These are phyloP conservation scores for Apodemus sylvaticus DNA, from an alignment of 2,113 vertebrate species.

Conservation along the genomic window DNA sequence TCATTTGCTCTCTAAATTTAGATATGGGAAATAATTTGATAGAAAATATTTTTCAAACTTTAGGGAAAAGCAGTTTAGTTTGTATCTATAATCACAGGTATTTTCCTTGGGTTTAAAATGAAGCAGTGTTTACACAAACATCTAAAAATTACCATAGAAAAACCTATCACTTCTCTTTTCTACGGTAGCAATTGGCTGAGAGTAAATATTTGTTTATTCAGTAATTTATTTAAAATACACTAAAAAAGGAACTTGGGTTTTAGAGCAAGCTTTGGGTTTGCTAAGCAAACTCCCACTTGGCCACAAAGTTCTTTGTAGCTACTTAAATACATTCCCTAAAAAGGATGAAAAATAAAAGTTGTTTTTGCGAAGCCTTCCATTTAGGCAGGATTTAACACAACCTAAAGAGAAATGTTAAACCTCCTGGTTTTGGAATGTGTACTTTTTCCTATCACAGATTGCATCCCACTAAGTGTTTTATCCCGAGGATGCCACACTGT, in stretches of 20 bases:
- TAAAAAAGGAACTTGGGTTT: slow-evolving; percentile 69
- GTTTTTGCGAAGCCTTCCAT: slow-evolving; percentile 41
- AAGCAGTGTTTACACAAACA: slow-evolving; percentile 58
- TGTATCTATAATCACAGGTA: slow-evolving; percentile 56
- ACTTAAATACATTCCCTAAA: slow-evolving; percentile 54
- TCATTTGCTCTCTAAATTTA: slow-evolving; percentile 61
- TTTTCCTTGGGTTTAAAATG: slow-evolving; percentile 59
- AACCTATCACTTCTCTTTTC: slow-evolving; percentile 65
- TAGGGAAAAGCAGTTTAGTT: slow-evolving; percentile 33
- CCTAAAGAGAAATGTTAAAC: slow-evolving; percentile 18
- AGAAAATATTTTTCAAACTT: slow-evolving; percentile 69
- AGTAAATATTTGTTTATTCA: slow-evolving; percentile 77
- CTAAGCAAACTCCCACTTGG: slow-evolving; percentile 62
- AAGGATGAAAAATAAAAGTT: slow-evolving; percentile 65
- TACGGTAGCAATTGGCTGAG: slow-evolving; percentile 33
- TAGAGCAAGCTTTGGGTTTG: slow-evolving; percentile 71
- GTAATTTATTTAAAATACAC: slow-evolving; percentile 74
- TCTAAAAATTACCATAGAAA: slow-evolving; percentile 72
- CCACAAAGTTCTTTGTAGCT: slow-evolving; percentile 68
- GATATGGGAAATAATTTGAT: slow-evolving; percentile 45
- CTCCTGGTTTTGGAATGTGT: not conserved
- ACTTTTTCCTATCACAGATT: not conserved
- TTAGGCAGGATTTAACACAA: slow-evolving; percentile 19
- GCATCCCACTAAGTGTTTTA: not conserved
- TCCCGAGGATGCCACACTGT: not conserved